Conservation (phyloP, 2,888 invertebrate species). For the Apeira syringaria region DNA sequence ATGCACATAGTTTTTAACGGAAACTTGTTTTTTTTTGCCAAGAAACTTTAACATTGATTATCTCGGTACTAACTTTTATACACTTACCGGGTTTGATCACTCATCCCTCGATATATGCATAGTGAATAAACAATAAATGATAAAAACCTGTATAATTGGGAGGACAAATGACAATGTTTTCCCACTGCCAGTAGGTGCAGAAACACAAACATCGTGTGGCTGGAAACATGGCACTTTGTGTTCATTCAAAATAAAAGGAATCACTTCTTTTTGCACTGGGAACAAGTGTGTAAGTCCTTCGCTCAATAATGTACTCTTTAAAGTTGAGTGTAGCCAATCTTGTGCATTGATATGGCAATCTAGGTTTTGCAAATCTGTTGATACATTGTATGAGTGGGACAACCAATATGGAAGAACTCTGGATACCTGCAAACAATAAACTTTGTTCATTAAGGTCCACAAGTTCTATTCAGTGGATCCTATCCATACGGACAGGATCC, state of each 20-base stretch:
- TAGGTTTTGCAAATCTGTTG: slow-evolving; percentile 86
- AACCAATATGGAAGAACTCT: slow-evolving; percentile 95
- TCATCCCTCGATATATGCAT: no score
- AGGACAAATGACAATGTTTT: slow-evolving; percentile 97
- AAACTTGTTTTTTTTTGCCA: no score
- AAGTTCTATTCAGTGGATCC: no score
- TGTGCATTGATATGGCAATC: slow-evolving; percentile 81
- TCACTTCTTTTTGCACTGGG: slow-evolving; percentile 92
- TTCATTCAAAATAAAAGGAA: slow-evolving; percentile 89
- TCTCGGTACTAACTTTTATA: no score
- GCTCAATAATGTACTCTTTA: slow-evolving; percentile 85
- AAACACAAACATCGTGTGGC: slow-evolving; percentile 96
- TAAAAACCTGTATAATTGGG: slow-evolving; percentile 90
- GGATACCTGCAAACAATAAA: slow-evolving; percentile 85
- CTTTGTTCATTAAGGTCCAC: not conserved
- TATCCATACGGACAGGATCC: no score
- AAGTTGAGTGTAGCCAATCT: slow-evolving; percentile 84
- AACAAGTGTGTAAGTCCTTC: slow-evolving; percentile 91
- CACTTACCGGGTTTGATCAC: no score
- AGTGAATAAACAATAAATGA: no score
- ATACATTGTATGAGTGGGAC: slow-evolving; percentile 89
- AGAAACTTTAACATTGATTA: no score
- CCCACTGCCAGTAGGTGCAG: slow-evolving; percentile 98
- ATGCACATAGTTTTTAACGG: no score
- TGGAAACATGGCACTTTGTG: slow-evolving; percentile 85